Evolutionary conservation across 92 coral and sea anemone genomes (phyloP).

Genomic region (Muricea muricata): DNA sequence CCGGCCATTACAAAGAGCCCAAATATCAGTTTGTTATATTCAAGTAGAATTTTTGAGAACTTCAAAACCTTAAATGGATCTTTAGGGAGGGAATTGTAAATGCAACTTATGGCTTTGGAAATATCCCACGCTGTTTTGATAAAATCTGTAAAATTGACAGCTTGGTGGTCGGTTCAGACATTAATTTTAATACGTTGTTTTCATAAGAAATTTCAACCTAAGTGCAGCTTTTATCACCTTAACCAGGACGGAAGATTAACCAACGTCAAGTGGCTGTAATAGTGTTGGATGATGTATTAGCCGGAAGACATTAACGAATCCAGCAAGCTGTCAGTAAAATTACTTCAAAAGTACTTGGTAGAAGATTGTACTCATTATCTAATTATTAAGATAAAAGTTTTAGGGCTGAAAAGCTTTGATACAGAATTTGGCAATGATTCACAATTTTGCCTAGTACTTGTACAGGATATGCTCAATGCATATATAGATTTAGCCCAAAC

Average conservation of each 20-base stretch:
- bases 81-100: too few relatives aligned
- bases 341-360: not conserved
- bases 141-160: not conserved
- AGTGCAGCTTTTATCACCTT: slow-evolving; percentile 38
- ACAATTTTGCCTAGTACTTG: too few relatives aligned
- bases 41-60: too few relatives aligned
- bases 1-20: too few relatives aligned
- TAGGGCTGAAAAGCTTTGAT: too few relatives aligned
- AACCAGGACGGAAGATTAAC: not conserved
- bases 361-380: too few relatives aligned
- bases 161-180: not conserved
- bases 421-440: too few relatives aligned
- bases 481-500: too few relatives aligned
- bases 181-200: not conserved
- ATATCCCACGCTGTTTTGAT: not conserved
- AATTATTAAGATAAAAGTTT: too few relatives aligned
- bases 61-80: too few relatives aligned
- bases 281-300: not conserved
- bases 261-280: not conserved
- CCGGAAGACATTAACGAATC: not conserved
- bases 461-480: too few relatives aligned
- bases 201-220: slow-evolving; percentile 13
- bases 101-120: not conserved
- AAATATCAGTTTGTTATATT: too few relatives aligned
- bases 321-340: not conserved